These are phyloP conservation scores for Diadumene lineata DNA, from an alignment of 92 coral and sea anemone species.

Conservation along the genomic window DNA sequence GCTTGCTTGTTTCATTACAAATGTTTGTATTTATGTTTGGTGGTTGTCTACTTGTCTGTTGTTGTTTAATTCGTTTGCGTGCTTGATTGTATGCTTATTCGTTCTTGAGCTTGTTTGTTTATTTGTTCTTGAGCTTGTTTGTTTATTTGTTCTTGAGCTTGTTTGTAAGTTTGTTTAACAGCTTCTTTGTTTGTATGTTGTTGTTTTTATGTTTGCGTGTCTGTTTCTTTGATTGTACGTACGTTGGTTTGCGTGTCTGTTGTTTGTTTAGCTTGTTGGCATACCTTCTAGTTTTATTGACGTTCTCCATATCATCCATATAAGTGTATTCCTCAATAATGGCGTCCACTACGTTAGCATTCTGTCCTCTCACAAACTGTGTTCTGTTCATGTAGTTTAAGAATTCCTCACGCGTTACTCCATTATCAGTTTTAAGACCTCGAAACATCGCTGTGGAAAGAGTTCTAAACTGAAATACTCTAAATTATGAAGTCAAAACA, in stretches of 20 bases:
- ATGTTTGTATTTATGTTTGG: too few species aligned
- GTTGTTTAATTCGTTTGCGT: too few species aligned
- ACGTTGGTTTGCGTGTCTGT: too few species aligned
- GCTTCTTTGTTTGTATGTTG: not conserved
- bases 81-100: too few species aligned
- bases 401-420: constrained; percentile 8
- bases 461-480: not conserved
- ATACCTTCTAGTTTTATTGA: constrained; percentile 15
- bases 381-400: constrained; percentile 1
- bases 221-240: not conserved
- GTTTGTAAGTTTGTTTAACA: not conserved
- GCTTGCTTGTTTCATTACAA: too few species aligned
- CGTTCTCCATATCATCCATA: not conserved
- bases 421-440: constrained; percentile 1
- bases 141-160: too few species aligned
- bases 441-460: not conserved
- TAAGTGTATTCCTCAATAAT: constrained; percentile 13
- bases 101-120: too few species aligned
- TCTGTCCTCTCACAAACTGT: not conserved
- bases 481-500: too few species aligned
- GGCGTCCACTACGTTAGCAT: not conserved
- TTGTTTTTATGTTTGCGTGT: not conserved
- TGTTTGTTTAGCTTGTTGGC: too few species aligned
- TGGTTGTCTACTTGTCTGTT: too few species aligned
- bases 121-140: too few species aligned